Percentiles rank a stretch among this genome's conserved stretches.
phyloP scores from a whole-genome alignment of 2,113 vertebrate genomes.

The Podarcis raffonei region DNA sequence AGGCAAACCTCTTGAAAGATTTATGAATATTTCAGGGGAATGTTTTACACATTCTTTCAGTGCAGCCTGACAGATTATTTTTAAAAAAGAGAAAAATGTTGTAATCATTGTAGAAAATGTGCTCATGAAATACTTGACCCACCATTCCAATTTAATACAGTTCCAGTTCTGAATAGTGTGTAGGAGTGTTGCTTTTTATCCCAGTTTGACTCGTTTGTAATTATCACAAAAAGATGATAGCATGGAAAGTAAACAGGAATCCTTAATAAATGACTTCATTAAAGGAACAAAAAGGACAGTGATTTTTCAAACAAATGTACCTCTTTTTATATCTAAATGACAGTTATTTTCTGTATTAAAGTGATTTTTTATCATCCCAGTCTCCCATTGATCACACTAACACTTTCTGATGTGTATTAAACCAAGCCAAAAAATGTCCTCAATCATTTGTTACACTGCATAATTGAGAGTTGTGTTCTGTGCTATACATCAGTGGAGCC shows the following conservation, averaged over 20 bases:
- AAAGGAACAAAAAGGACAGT: conserved; percentile 28
- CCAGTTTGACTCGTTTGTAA: conserved; percentile 41
- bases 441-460: background rate
- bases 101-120: conserved; percentile 37
- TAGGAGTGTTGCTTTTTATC: conserved; percentile 35
- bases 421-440: background rate
- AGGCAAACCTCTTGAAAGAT: conserved; percentile 34
- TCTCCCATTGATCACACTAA: conserved; percentile 17
- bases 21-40: conserved; percentile 36
- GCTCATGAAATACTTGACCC: conserved; percentile 49
- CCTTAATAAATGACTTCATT: conserved; percentile 19
- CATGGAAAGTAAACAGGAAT: conserved; percentile 44
- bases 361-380: background rate
- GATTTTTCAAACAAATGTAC: conserved; percentile 27
- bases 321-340: conserved; percentile 12
- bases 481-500: background rate
- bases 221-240: conserved; percentile 41
- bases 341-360: background rate
- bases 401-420: background rate
- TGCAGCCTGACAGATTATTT: conserved; percentile 34
- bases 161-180: conserved; percentile 46
- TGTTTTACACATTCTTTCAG: conserved; percentile 18
- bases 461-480: background rate
- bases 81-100: conserved; percentile 40
- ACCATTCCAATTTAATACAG: conserved; percentile 45